Evolutionary conservation across 2,888 invertebrate genomes (phyloP), one percentile per base, ranked within the genome.

Genomic region (Cartodere bifasciata): DNA sequence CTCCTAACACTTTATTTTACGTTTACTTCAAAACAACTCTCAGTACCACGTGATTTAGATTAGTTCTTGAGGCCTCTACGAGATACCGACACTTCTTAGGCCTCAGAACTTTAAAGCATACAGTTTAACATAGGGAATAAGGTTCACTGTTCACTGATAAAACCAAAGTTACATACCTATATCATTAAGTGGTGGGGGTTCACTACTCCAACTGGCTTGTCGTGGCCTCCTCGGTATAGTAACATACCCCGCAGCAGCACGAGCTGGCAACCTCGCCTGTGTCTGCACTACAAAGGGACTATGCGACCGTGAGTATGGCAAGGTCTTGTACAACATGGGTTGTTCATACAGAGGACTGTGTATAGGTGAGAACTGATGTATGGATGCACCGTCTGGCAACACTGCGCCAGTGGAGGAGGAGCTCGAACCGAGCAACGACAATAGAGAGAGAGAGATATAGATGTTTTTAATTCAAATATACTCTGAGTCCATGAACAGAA

Each of bases 151-250:
- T n/a, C n/a, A n/a, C n/a, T n/a, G n/a, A n/a, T n/a, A n/a, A n/a
- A n/a, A n/a, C n/a, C n/a, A n/a, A n/a, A n/a, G n/a, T n/a, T n/a
- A n/a, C n/a, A n/a, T n/a, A n/a, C n/a, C n/a, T 34, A 29, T 50
- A 50, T 31, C 26, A 38, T 65, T 63, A 17, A 28, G 5, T 29
- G 36, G 13, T 33, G 55, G 75, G 48, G 56, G 74, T 58, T 67
- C 77, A 56, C 56, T 79, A 37, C 74, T 78, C 44, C 75, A 79
- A 82, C 86, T 86, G 50, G 83, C 83, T 0, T 83, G 81, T 39
- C 87, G 65, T 0, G 85, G 86, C 48, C 85, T 67, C 42, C 87
- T 67, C 0, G 87, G 87, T 36, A 88, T 85, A 10, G 87, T 87
- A 23, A 86, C 85, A 55, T 86, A 87, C 7, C 85, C 86, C 6